Evolutionary conservation across 2,113 vertebrate species (phyloP).

Genomic region (Cisticola juncidis): DNA sequence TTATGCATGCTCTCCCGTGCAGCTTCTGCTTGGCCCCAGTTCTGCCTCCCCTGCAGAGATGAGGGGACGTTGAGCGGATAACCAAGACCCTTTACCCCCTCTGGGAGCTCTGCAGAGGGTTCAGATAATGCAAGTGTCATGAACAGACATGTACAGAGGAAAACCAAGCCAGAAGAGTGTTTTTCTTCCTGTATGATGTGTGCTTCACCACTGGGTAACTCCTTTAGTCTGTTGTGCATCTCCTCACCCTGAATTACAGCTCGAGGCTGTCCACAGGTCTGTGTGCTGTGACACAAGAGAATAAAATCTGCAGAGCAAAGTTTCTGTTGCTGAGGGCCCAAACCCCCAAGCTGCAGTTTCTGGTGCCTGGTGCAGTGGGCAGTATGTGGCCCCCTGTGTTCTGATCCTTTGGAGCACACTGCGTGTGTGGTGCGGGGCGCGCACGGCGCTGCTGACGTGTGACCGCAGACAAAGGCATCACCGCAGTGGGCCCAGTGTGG

Average conservation of each 20-base stretch:
- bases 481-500: neutral
- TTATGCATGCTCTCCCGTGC: neutral
- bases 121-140: neutral
- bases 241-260: neutral
- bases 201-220: neutral
- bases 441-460: fast-evolving
- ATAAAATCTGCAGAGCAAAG: neutral
- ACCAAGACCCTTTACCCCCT: fast-evolving
- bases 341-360: neutral
- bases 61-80: neutral
- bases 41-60: neutral
- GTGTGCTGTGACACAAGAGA: neutral
- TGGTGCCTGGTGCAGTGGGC: neutral
- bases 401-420: neutral
- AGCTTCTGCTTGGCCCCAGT: neutral
- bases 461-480: fast-evolving
- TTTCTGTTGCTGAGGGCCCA: neutral
- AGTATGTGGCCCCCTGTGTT: neutral
- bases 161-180: neutral
- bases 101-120: neutral
- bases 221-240: neutral
- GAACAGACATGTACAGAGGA: neutral
- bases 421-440: fast-evolving
- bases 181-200: neutral
- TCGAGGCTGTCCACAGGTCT: fast-evolving